Base-by-base conservation (phyloP, 2,113 vertebrate genomes). In the Sciurus niger region DNA sequence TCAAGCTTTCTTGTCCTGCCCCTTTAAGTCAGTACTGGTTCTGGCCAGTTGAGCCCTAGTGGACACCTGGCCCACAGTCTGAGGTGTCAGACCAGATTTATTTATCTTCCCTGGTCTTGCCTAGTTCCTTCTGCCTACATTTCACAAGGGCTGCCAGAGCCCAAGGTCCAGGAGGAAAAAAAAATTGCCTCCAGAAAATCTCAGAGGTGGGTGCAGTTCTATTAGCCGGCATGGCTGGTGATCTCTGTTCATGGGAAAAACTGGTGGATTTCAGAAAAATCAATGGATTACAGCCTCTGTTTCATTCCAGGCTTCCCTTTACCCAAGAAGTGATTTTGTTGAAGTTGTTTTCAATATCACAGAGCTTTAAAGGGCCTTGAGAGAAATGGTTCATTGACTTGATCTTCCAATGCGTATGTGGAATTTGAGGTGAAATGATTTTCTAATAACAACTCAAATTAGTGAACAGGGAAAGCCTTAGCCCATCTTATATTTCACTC, bases 201-300 rank as follows among this genome's bases (percentile, higher is more conserved):
- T 68, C 30, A 2, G 46, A 65, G 24, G 0, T 5, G 20, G 25
- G 37, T 10, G 25, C 10, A 6, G 10, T 3, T 72, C 25, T 11
- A 0, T 20, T 73, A 43, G 80, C 34, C 34, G 20, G 28, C 1
- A 2, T 40, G 32, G 48, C 43, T 1, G 6, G 51, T 2, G 28
- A 11, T 40, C 24, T 70, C 51, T 17, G 9, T 32, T 90, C 68
- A 55, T 0, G 11, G 65, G 77, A 73, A 85, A 87, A 68, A 18
- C 83, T 76, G 70, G 32, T 46, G 73, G 96, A 37, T 84, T 89
- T 68, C 68, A 94, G 89, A 78, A 95, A 95, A 80, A 95, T 72
- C 77, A 37, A 32, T 88, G 65, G 63, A 77, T 85, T 95, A 79
- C 40, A 84, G 32, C 65, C 55, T 80, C n/a, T 32, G 53, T 78